phyloP scores from a whole-genome alignment of 1,140 invertebrate genomes.

The Papilio polytes region DNA sequence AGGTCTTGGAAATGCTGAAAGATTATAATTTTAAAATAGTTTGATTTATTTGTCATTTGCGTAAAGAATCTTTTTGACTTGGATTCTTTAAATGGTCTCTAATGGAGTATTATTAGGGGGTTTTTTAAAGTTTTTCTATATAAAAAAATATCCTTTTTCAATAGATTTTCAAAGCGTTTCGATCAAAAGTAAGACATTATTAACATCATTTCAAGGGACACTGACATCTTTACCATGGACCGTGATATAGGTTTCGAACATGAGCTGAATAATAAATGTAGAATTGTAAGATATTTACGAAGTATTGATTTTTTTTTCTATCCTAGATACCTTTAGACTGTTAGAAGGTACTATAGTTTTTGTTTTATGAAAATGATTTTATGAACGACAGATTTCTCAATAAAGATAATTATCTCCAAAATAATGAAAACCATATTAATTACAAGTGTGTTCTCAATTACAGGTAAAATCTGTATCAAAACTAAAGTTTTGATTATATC shows the following conservation, averaged over 20 bases:
- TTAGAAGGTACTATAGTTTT: neutral
- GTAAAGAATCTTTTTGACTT: no score
- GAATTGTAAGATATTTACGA: neutral
- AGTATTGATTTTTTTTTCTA: neutral
- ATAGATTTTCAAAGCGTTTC: neutral
- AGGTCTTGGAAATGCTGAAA: no score
- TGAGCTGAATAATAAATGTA: neutral
- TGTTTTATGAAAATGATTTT: neutral
- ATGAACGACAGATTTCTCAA: neutral
- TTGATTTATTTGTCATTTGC: no score
- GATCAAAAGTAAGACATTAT: slow-evolving; percentile 8
- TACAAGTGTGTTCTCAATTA: no score
- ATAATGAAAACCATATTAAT: neutral
- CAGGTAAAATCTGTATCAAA: no score
- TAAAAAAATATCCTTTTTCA: neutral
- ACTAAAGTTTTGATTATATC: neutral
- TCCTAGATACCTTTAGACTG: neutral
- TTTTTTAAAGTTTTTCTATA: no score
- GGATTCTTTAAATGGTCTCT: no score
- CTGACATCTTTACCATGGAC: slow-evolving; percentile 3
- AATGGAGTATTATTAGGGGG: no score
- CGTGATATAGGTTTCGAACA: slow-evolving; percentile 9
- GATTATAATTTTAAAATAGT: no score
- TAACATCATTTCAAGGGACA: neutral
- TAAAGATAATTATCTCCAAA: neutral